A percentile compares a stretch with the other conserved stretches of the same genome.
Evolutionary conservation across 2,113 vertebrate genomes (phyloP).

Genomic region (Ceratotherium simum): DNA sequence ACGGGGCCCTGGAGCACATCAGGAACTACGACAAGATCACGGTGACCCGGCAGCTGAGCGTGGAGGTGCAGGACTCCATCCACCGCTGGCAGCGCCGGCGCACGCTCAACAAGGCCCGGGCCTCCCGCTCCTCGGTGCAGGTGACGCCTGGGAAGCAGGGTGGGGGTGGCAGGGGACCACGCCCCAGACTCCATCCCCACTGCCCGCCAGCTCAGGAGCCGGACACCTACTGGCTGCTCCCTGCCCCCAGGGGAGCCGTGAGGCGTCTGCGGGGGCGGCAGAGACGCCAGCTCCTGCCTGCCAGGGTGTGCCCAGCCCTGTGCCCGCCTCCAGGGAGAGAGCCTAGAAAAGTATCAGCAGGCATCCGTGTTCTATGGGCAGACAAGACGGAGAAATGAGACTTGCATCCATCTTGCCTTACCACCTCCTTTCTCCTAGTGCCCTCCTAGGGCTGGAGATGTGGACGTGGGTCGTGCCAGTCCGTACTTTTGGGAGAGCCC

Average conservation of each 20-base stretch:
- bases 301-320: background rate
- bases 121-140: slow-evolving; percentile 92
- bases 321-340: too few relatives aligned
- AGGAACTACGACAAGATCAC: slow-evolving; percentile 96
- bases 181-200: background rate
- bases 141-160: slow-evolving; percentile 74
- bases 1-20: slow-evolving; percentile 96
- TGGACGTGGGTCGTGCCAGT: background rate
- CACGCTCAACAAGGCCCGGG: slow-evolving; percentile 94
- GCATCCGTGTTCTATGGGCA: background rate
- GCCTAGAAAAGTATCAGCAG: background rate
- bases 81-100: slow-evolving; percentile 96
- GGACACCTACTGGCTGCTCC: background rate
- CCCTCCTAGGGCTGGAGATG: background rate
- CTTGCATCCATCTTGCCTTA: background rate
- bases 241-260: background rate
- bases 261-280: background rate
- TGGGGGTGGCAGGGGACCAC: accelerated
- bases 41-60: slow-evolving; percentile 93
- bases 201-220: background rate
- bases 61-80: slow-evolving; percentile 98
- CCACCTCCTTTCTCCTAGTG: accelerated
- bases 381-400: background rate
- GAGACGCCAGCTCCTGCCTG: background rate
- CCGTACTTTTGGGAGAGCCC: background rate